These are phyloP conservation scores for Lamellibrachia satsuma DNA, from an alignment of 2,888 invertebrate genomes.

Conservation along the genomic window DNA sequence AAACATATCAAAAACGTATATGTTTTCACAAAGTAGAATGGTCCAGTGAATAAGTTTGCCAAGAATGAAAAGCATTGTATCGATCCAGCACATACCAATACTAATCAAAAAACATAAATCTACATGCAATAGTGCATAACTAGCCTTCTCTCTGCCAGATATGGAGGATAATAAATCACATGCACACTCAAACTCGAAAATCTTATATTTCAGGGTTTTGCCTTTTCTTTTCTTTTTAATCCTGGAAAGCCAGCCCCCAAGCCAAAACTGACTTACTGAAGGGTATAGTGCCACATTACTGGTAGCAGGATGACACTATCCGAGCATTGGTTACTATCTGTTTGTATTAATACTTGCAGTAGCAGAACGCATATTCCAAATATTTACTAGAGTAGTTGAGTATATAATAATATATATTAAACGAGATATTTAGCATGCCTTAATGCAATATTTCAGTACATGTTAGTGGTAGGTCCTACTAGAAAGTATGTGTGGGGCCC, in stretches of 20 bases:
- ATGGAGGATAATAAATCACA: not conserved
- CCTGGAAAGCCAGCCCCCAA: too few species aligned
- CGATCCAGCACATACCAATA: not conserved
- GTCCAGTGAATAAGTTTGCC: too few species aligned
- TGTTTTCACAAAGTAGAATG: too few species aligned
- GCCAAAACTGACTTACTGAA: too few species aligned
- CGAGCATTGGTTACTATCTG: not conserved
- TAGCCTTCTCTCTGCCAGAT: not conserved
- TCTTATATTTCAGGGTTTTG: not conserved
- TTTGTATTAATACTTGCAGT: not conserved
- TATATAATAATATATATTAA: not conserved
- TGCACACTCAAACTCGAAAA: not conserved
- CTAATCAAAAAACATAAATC: not conserved
- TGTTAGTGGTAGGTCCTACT: not conserved
- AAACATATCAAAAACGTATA: too few species aligned
- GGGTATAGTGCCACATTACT: too few species aligned
- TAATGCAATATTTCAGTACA: not conserved
- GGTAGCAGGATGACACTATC: not conserved
- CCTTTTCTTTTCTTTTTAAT: too few species aligned
- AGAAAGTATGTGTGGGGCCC: not conserved
- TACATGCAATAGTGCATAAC: not conserved
- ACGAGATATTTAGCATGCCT: not conserved
- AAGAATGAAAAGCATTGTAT: not conserved
- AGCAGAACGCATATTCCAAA: not conserved
- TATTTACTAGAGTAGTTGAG: not conserved